Percentiles rank a stretch among this genome's conserved stretches.
These are phyloP conservation scores for Gambusia yucatana DNA, from an alignment of 2,797 vertebrate genomes.

Conservation along the genomic window DNA sequence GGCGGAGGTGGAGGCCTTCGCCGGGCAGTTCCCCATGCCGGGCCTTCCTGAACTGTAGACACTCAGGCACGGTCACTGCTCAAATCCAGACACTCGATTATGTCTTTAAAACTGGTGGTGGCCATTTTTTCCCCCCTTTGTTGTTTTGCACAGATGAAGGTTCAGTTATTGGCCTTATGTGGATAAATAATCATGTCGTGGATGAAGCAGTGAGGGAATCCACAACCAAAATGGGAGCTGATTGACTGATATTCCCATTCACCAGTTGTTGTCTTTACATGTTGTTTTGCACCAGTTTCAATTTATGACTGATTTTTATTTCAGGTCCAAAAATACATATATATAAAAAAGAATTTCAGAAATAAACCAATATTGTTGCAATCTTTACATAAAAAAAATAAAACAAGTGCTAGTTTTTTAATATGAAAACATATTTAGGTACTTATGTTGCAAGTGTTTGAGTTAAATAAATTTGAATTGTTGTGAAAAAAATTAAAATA, in stretches of 20 bases:
- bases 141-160: neutral
- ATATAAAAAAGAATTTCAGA: neutral
- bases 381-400: neutral
- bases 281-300: neutral
- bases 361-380: neutral
- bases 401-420: neutral
- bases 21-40: slow-evolving; percentile 87
- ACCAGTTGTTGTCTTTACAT: neutral
- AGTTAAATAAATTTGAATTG: neutral
- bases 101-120: neutral
- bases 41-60: slow-evolving; percentile 88
- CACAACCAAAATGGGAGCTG: neutral
- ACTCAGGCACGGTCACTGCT: neutral
- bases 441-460: neutral
- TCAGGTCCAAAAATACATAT: neutral
- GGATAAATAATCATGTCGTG: neutral
- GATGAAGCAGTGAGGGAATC: neutral
- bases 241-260: neutral
- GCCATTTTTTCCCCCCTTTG: neutral
- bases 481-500: neutral
- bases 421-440: neutral
- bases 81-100: neutral
- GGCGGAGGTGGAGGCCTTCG: slow-evolving; percentile 89
- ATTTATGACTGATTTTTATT: neutral
- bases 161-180: neutral